Evolutionary conservation across 2,797 vertebrate genomes (phyloP).

Genomic region (Crax fasciolata): DNA sequence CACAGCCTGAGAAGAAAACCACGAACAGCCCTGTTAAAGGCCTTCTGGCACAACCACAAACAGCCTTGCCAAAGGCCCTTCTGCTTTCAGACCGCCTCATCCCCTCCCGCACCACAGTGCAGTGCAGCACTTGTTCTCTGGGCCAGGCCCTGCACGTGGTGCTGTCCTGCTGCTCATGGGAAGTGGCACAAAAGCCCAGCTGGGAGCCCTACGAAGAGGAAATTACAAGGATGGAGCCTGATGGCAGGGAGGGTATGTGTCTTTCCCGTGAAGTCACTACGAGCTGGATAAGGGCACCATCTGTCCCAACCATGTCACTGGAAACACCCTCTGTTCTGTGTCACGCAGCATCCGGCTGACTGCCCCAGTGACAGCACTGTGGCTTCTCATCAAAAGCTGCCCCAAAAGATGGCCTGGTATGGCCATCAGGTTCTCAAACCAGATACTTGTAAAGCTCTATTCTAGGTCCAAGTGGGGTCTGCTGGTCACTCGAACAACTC

Average conservation of each 20-base stretch:
- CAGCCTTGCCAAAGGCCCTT: background rate
- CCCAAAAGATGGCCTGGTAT: background rate
- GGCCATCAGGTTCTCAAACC: background rate
- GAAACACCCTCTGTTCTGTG: background rate
- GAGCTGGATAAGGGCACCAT: slow-evolving; percentile 34
- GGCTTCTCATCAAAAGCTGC: background rate
- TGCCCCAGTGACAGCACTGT: fast-evolving
- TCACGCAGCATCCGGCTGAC: fast-evolving
- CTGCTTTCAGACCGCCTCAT: background rate
- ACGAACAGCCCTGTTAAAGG: no score
- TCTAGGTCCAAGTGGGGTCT: background rate
- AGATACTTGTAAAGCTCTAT: background rate
- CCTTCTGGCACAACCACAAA: background rate
- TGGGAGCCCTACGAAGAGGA: background rate
- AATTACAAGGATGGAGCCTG: slow-evolving; percentile 55
- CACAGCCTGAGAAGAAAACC: background rate
- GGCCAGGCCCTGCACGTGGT: background rate
- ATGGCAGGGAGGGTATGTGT: slow-evolving; percentile 23
- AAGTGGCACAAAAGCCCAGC: background rate
- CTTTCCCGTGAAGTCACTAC: background rate
- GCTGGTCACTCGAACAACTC: background rate
- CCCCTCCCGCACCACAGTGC: fast-evolving
- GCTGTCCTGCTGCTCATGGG: background rate
- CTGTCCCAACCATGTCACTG: slow-evolving; percentile 49
- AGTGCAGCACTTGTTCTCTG: background rate